A percentile compares a stretch with the other conserved stretches of the same genome.
These are phyloP conservation scores for Orchesella flavescens DNA, from an alignment of 2,888 invertebrate genomes.

Conservation along the genomic window DNA sequence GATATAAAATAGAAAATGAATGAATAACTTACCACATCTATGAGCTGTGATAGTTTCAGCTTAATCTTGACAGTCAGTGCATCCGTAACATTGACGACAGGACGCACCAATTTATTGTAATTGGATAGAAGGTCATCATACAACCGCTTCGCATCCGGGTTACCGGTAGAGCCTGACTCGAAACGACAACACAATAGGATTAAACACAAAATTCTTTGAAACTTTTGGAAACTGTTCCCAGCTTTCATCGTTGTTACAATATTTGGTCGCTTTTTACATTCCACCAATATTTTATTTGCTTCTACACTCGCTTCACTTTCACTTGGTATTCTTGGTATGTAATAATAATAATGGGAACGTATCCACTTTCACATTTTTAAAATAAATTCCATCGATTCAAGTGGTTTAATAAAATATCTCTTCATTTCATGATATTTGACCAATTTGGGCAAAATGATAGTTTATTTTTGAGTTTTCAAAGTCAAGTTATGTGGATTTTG, in stretches of 20 bases:
- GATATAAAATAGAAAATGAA: background rate
- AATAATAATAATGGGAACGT: no score
- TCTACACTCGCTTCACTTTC: no score
- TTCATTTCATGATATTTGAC: no score
- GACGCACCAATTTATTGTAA: constrained; percentile 90
- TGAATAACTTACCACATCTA: constrained; percentile 85
- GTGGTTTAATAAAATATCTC: no score
- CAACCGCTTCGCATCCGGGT: constrained; percentile 90
- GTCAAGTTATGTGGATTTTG: no score
- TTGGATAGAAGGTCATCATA: constrained; percentile 90
- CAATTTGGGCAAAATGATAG: no score
- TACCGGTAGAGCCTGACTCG: constrained; percentile 84
- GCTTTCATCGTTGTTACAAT: constrained; percentile 34
- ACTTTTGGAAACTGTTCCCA: constrained; percentile 30
- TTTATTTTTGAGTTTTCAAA: no score
- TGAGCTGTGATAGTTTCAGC: constrained; percentile 89
- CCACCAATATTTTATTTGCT: no score
- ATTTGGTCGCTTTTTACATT: no score
- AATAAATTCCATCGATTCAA: no score
- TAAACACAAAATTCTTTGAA: constrained; percentile 66
- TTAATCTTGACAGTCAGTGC: constrained; percentile 89
- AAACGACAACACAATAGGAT: constrained; percentile 70
- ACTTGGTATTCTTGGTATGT: no score
- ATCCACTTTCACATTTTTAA: no score
- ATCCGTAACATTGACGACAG: constrained; percentile 89